Conservation (phyloP, 1,140 invertebrate species). For the Macrocentrus cingulum region DNA sequence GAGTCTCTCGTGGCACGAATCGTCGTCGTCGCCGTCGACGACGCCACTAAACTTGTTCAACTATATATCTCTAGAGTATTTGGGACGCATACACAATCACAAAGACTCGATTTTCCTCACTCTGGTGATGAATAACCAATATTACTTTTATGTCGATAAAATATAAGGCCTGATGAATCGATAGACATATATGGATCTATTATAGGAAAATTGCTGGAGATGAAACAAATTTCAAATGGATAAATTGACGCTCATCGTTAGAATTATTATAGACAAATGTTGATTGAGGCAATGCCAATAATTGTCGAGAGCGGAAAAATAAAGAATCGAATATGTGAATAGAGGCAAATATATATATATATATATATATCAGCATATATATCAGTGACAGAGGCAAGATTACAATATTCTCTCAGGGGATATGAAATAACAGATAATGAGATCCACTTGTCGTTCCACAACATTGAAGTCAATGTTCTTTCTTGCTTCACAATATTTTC, state of each 20-base stretch:
- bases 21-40: conserved; percentile 4
- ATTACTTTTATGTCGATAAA: conserved; percentile 1
- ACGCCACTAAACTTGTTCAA: not conserved
- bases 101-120: not conserved
- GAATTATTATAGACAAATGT: too few species aligned
- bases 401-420: conserved; percentile 13
- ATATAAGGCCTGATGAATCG: too few species aligned
- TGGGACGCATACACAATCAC: too few species aligned
- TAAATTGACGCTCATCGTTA: too few species aligned
- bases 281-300: too few species aligned
- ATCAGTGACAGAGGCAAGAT: conserved; percentile 4
- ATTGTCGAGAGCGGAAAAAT: not conserved
- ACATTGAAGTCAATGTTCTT: not conserved
- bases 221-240: too few species aligned
- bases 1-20: not conserved
- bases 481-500: conserved; percentile 4
- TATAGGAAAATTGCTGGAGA: too few species aligned
- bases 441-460: not conserved
- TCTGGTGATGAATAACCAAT: not conserved
- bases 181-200: too few species aligned
- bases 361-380: conserved; percentile 11
- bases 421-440: conserved; percentile 13
- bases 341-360: conserved; percentile 7
- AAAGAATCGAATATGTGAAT: not conserved
- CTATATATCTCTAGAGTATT: not conserved